phyloP scores from a whole-genome alignment of 2,888 invertebrate genomes.

The Mamestra brassicae region DNA sequence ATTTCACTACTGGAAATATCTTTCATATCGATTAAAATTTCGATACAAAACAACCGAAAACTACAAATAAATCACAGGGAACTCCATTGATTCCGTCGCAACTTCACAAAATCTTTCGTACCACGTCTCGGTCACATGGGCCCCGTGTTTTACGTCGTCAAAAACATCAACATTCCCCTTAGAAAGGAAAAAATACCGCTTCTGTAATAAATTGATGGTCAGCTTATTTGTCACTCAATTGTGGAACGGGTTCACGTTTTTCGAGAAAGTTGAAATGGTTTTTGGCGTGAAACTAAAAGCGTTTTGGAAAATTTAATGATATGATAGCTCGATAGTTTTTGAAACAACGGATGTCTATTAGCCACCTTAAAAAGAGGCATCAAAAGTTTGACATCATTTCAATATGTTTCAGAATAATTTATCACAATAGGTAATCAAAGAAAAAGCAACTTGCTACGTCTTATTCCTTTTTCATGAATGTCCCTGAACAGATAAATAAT shows the following conservation, averaged over 20 bases:
- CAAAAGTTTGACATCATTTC: not conserved
- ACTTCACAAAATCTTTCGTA: conserved; percentile 43
- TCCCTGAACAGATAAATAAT: not conserved
- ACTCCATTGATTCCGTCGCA: conserved; percentile 46
- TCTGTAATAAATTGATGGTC: conserved; percentile 52
- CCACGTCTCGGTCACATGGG: conserved; percentile 51
- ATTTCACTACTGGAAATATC: not conserved
- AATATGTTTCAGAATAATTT: no score
- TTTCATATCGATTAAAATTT: no score
- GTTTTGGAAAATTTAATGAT: not conserved
- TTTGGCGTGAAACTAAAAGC: conserved; percentile 4
- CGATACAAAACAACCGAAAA: not conserved
- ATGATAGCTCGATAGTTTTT: not conserved
- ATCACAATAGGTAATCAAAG: not conserved
- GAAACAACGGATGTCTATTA: not conserved
- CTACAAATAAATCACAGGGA: not conserved
- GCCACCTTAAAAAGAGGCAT: no score
- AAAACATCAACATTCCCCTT: conserved; percentile 59
- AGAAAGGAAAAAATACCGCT: conserved; percentile 56
- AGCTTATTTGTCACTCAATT: conserved; percentile 51
- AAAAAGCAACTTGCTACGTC: not conserved
- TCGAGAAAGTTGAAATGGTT: not conserved
- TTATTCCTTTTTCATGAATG: not conserved
- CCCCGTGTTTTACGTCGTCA: conserved; percentile 42
- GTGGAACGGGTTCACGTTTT: conserved; percentile 31